Percentiles rank a stretch among this genome's conserved stretches.
These are phyloP conservation scores for Oncorhynchus tshawytscha DNA, from an alignment of 2,113 vertebrate species.

Conservation along the genomic window DNA sequence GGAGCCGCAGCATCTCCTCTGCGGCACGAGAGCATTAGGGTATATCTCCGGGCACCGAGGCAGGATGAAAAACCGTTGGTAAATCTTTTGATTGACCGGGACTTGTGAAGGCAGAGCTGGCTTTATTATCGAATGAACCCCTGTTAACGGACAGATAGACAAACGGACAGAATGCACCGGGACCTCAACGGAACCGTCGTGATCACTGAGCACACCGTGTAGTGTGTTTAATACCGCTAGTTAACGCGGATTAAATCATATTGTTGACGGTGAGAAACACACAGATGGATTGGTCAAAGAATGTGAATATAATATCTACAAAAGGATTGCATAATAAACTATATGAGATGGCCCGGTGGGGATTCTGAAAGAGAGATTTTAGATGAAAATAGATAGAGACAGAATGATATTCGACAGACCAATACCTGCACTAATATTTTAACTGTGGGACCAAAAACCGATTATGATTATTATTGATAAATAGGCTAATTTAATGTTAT, in stretches of 20 bases:
- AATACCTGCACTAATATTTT: too few relatives aligned
- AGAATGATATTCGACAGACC: neutral
- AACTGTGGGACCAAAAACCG: too few relatives aligned
- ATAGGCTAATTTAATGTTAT: too few relatives aligned
- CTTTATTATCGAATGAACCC: constrained; percentile 14
- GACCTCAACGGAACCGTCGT: constrained; percentile 49
- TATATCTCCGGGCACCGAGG: neutral
- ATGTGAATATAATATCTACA: too few relatives aligned
- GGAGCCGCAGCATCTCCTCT: neutral
- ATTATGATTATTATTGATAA: too few relatives aligned
- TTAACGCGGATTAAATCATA: neutral
- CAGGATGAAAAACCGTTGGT: neutral
- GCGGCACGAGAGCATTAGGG: neutral
- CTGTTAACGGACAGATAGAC: constrained; percentile 6
- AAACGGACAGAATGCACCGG: neutral
- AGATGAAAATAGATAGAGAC: too few relatives aligned
- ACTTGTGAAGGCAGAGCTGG: neutral
- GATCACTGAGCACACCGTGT: constrained; percentile 14
- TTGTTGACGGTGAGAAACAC: neutral
- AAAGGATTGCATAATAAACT: too few relatives aligned
- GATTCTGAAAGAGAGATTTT: too few relatives aligned
- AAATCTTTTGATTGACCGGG: neutral
- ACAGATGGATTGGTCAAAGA: too few relatives aligned
- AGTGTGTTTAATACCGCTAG: neutral
- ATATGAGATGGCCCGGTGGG: too few relatives aligned